phyloP scores from a whole-genome alignment of 2,888 invertebrate species.

The Polydrusus cervinus region DNA sequence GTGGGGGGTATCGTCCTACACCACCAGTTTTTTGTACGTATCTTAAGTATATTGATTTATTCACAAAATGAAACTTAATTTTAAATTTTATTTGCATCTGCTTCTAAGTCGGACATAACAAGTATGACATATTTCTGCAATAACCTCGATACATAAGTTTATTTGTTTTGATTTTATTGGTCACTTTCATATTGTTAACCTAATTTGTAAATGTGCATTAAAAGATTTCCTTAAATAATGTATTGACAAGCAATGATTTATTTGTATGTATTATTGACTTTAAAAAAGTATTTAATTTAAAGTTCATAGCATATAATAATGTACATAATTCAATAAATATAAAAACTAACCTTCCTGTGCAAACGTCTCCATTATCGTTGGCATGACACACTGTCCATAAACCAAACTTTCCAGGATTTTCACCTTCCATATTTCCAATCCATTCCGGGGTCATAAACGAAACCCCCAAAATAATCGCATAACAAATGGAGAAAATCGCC shows the following conservation, averaged over 20 bases:
- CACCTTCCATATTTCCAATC: conserved; percentile 85
- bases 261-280: too few relatives aligned
- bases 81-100: too few relatives aligned
- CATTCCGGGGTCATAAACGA: conserved; percentile 94
- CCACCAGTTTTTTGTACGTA: too few relatives aligned
- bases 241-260: too few relatives aligned
- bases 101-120: not conserved
- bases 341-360: conserved; percentile 76
- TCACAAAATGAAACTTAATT: not conserved
- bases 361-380: conserved; percentile 86
- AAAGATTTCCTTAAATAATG: too few relatives aligned
- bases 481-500: conserved; percentile 98
- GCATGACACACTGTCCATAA: conserved; percentile 91
- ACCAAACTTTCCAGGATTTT: conserved; percentile 93
- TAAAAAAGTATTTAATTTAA: not conserved
- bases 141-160: conserved; percentile 6
- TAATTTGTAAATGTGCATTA: not conserved
- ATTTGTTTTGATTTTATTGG: not conserved
- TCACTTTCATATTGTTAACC: not conserved
- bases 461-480: conserved; percentile 95
- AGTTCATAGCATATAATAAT: not conserved
- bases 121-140: not conserved
- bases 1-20: too few relatives aligned
- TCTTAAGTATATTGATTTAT: not conserved
- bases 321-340: not conserved